These are phyloP conservation scores for Scomber japonicus DNA, from an alignment of 2,113 vertebrate species.

Conservation along the genomic window DNA sequence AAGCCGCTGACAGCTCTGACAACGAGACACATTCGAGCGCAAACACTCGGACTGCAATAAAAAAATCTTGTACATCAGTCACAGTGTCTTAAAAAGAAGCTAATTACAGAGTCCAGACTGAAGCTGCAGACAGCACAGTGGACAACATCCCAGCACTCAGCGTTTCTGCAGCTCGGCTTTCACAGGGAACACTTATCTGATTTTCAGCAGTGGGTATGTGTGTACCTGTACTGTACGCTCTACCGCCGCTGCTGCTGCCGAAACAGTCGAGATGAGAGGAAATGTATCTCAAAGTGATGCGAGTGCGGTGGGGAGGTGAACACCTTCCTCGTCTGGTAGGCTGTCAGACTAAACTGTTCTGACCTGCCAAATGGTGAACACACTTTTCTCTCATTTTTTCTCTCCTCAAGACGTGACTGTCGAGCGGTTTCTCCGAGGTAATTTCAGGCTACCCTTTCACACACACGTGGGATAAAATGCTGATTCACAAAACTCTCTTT, in stretches of 20 bases:
- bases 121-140: constrained; percentile 48
- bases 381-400: constrained; percentile 39
- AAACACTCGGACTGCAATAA: constrained; percentile 26
- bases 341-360: constrained; percentile 66
- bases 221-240: constrained; percentile 22
- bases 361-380: constrained; percentile 72
- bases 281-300: constrained; percentile 13
- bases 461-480: constrained; percentile 30
- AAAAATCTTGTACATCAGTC: constrained; percentile 38
- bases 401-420: constrained; percentile 25
- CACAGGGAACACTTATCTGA: background rate
- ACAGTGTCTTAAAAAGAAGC: constrained; percentile 47
- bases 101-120: constrained; percentile 58
- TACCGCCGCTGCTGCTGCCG: background rate
- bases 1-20: constrained; percentile 60
- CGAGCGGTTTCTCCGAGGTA: constrained; percentile 29
- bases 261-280: constrained; percentile 21
- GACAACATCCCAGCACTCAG: constrained; percentile 4
- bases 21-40: constrained; percentile 27
- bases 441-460: constrained; percentile 41
- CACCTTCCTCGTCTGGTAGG: constrained; percentile 14
- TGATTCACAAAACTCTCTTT: constrained; percentile 60
- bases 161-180: constrained; percentile 9
- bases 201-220: background rate
- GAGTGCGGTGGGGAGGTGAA: constrained; percentile 8